phyloP scores from a whole-genome alignment of 2,797 vertebrate genomes.

The Coranthus polyacanthus region DNA sequence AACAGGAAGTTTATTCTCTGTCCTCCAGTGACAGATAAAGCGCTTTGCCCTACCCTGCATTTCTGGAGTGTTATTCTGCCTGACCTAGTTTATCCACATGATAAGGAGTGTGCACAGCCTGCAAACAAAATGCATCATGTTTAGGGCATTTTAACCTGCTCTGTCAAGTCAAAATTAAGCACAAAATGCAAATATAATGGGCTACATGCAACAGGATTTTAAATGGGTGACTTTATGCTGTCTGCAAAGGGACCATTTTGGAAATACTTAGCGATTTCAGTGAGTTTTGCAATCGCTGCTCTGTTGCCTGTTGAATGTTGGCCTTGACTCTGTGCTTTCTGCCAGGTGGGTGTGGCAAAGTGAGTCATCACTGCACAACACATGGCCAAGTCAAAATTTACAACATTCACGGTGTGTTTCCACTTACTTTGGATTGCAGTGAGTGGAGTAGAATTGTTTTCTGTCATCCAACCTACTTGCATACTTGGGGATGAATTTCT shows the following conservation, averaged over 20 bases:
- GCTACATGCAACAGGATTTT: background rate
- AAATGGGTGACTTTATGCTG: background rate
- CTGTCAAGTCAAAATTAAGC: background rate
- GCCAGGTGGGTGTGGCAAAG: constrained; percentile 69
- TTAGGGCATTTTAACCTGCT: background rate
- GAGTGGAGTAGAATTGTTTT: background rate
- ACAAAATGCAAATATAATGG: background rate
- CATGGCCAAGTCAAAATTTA: constrained; percentile 42
- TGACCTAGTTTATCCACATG: constrained; percentile 51
- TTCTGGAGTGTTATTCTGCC: constrained; percentile 33
- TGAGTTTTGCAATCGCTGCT: constrained; percentile 20
- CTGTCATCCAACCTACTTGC: constrained; percentile 7
- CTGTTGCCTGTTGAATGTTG: constrained; percentile 45
- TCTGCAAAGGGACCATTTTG: background rate
- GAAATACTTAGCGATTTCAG: background rate
- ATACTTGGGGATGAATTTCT: constrained; percentile 27
- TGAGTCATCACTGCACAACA: constrained; percentile 65
- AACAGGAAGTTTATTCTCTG: constrained; percentile 42
- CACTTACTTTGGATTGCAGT: constrained; percentile 26
- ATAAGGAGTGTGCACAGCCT: constrained; percentile 11
- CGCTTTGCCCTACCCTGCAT: constrained; percentile 11
- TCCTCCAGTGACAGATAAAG: constrained; percentile 39
- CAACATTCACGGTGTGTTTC: constrained; percentile 54
- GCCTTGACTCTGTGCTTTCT: constrained; percentile 29
- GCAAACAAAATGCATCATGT: background rate